Evolutionary conservation across 2,113 vertebrate genomes (phyloP).

Genomic region (Centropristis striata): DNA sequence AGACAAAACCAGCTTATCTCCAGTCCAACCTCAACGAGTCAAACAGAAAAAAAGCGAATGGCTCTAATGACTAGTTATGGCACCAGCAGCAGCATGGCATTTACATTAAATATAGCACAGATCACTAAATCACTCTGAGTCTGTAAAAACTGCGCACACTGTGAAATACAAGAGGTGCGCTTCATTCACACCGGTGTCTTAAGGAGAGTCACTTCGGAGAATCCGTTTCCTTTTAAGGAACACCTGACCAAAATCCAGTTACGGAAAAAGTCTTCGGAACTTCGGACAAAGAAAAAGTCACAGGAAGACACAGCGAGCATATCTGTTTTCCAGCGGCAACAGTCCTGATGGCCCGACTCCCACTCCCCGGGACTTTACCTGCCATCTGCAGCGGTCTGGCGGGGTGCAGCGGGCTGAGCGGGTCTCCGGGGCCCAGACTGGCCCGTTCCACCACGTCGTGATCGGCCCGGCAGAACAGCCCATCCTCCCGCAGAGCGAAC

Average conservation of each 20-base stretch:
- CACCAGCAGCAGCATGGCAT: not conserved
- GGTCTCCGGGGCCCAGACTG: slow-evolving; percentile 91
- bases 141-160: not conserved
- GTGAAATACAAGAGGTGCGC: not conserved
- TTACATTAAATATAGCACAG: not conserved
- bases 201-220: not conserved
- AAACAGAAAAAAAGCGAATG: not conserved
- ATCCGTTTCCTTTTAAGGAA: not conserved
- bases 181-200: not conserved
- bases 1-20: not conserved
- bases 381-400: slow-evolving; percentile 97
- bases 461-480: slow-evolving; percentile 97
- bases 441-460: slow-evolving; percentile 97
- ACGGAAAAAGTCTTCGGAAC: not conserved
- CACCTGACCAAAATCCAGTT: not conserved
- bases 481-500: slow-evolving; percentile 96
- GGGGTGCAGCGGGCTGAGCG: slow-evolving; percentile 94
- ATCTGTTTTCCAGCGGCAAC: not conserved
- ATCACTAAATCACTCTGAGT: not conserved
- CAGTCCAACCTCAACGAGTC: no score
- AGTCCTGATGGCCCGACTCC: not conserved
- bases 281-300: not conserved
- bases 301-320: not conserved
- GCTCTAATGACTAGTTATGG: not conserved
- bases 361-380: slow-evolving; percentile 85